These are phyloP conservation scores for Athetis lepigone DNA, from an alignment of 2,888 invertebrate species.

Conservation along the genomic window DNA sequence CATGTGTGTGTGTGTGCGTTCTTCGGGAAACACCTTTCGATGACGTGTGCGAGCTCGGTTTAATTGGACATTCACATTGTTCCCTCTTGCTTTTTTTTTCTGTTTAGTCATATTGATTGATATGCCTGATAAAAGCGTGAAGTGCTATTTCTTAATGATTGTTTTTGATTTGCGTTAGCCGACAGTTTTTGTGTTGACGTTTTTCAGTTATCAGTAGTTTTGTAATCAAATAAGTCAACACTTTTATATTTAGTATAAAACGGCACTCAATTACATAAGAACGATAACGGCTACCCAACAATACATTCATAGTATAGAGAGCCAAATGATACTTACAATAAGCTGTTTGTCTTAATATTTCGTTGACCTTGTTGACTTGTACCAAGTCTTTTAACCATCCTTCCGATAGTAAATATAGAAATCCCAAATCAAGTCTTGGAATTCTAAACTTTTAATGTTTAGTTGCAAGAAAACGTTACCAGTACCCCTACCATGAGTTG, in stretches of 20 bases:
- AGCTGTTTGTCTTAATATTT: neutral
- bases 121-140: conserved; percentile 68
- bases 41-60: conserved; percentile 89
- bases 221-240: conserved; percentile 3
- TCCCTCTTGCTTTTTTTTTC: conserved; percentile 82
- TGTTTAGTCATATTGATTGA: conserved; percentile 71
- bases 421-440: neutral
- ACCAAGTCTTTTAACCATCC: neutral
- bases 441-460: neutral
- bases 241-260: neutral
- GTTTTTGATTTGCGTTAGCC: conserved; percentile 40
- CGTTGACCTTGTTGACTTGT: neutral
- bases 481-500: too few species aligned
- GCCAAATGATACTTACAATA: conserved; percentile 8
- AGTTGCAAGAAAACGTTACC: neutral
- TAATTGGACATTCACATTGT: conserved; percentile 90
- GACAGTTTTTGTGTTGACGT: conserved; percentile 51
- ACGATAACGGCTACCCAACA: neutral
- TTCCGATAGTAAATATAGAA: neutral
- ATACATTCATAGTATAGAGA: neutral
- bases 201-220: conserved; percentile 34
- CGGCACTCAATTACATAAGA: neutral
- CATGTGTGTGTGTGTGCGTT: conserved; percentile 86
- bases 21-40: conserved; percentile 91
- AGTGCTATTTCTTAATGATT: conserved; percentile 61